These are phyloP conservation scores for Boloria euphrosyne DNA, from an alignment of 2,888 invertebrate species.

Conservation along the genomic window DNA sequence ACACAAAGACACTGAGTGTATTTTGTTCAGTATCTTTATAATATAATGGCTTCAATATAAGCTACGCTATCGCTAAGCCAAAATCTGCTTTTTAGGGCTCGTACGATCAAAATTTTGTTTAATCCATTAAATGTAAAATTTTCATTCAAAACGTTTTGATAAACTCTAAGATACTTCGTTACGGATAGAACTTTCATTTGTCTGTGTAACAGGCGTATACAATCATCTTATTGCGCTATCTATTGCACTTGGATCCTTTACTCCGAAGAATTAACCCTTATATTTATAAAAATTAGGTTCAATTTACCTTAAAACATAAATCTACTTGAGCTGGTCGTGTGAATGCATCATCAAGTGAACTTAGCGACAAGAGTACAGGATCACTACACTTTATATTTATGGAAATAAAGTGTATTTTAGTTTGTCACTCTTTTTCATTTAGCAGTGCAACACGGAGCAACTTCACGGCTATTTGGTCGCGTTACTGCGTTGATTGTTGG, in stretches of 20 bases:
- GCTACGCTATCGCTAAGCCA: too few relatives aligned
- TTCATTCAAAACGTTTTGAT: conserved; percentile 28
- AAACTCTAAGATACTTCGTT: conserved; percentile 48
- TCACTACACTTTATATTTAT: conserved; percentile 22
- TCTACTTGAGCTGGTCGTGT: conserved; percentile 34
- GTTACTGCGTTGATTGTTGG: conserved; percentile 47
- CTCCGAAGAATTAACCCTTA: conserved; percentile 14
- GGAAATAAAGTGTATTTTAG: conserved; percentile 27
- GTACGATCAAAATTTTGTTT: neutral
- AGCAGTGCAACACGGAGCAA: conserved; percentile 44
- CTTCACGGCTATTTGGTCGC: conserved; percentile 46
- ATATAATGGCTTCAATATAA: too few relatives aligned
- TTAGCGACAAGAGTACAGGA: conserved; percentile 16
- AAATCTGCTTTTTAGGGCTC: neutral
- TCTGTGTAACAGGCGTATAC: conserved; percentile 59
- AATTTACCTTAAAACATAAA: conserved; percentile 11
- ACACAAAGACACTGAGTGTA: too few relatives aligned
- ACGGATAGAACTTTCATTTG: conserved; percentile 63
- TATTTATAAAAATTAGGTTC: neutral
- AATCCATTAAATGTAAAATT: conserved; percentile 5
- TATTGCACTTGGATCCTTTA: conserved; percentile 37
- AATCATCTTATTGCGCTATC: conserved; percentile 52
- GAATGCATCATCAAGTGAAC: conserved; percentile 45
- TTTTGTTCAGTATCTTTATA: too few relatives aligned
- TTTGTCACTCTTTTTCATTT: conserved; percentile 16